These are phyloP conservation scores for Bovichtus variegatus DNA, from an alignment of 2,797 vertebrate genomes.

Conservation along the genomic window DNA sequence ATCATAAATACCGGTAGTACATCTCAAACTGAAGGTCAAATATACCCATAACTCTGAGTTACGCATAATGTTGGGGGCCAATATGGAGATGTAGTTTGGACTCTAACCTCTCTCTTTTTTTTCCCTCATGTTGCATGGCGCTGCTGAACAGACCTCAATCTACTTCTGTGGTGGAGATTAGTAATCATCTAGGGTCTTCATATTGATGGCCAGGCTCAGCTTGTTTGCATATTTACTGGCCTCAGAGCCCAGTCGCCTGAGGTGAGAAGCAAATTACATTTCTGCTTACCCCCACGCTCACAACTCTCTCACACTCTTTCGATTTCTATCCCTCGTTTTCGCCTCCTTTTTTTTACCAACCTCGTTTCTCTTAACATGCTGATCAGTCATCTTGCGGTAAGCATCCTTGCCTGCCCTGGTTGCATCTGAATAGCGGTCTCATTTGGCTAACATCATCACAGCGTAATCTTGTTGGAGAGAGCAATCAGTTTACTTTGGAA, in stretches of 20 bases:
- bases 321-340: conserved; percentile 76
- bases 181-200: conserved; percentile 86
- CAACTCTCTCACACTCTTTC: conserved; percentile 79
- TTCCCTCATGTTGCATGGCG: conserved; percentile 53
- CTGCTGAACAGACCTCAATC: conserved; percentile 78
- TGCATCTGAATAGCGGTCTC: conserved; percentile 81
- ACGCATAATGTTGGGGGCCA: conserved; percentile 43
- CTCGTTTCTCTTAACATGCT: conserved; percentile 85
- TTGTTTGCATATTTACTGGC: conserved; percentile 88
- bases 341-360: conserved; percentile 56
- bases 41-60: conserved; percentile 52
- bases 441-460: conserved; percentile 86
- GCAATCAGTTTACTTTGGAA: conserved; percentile 88
- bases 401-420: conserved; percentile 79
- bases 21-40: conserved; percentile 62
- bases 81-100: conserved; percentile 61
- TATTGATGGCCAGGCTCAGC: conserved; percentile 86
- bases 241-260: conserved; percentile 85
- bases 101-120: conserved; percentile 56
- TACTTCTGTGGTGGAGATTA: conserved; percentile 84
- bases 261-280: conserved; percentile 89
- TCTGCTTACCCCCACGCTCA: conserved; percentile 83
- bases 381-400: conserved; percentile 84
- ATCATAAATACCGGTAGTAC: conserved; percentile 35
- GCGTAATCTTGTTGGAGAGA: conserved; percentile 84